Percentiles rank a stretch among this genome's conserved stretches.
Evolutionary conservation across 2,113 vertebrate species (phyloP).

Genomic region (Mustela lutreola): DNA sequence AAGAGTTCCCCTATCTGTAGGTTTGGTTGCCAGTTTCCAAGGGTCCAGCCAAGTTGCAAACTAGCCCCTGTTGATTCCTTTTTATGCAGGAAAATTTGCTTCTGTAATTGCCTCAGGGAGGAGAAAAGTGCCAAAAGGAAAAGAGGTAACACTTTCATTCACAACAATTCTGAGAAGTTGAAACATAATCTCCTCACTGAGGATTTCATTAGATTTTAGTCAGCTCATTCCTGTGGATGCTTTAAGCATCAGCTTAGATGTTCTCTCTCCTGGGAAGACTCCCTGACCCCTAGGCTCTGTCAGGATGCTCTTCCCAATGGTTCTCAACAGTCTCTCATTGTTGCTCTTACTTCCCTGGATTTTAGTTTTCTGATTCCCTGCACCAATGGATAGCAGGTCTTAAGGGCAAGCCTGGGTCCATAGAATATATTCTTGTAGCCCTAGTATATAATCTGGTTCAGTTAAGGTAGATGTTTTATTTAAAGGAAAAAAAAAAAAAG

Average conservation of each 20-base stretch:
- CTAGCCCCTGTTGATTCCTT: neutral
- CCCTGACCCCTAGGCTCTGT: neutral
- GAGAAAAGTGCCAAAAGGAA: constrained; percentile 20
- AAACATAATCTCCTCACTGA: constrained; percentile 54
- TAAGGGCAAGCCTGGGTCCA: neutral
- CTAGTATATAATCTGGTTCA: neutral
- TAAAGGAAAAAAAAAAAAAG: neutral
- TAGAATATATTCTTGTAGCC: neutral
- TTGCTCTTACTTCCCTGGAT: constrained; percentile 41
- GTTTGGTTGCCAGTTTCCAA: neutral
- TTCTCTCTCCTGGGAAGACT: neutral
- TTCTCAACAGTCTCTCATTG: neutral
- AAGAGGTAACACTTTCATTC: constrained; percentile 16
- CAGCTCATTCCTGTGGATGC: neutral
- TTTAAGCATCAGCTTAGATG: neutral
- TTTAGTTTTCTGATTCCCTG: constrained; percentile 59
- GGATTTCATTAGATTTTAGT: constrained; percentile 47
- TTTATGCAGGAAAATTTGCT: constrained; percentile 43
- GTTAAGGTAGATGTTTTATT: constrained; percentile 11
- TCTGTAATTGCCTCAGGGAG: constrained; percentile 60
- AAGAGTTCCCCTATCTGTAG: neutral
- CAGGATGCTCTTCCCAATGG: neutral
- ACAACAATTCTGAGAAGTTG: constrained; percentile 42
- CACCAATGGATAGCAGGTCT: neutral
- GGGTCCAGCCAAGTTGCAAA: constrained; percentile 9